Evolutionary conservation across 2,888 invertebrate species (phyloP).

Genomic region (Pristionchus fissidentatus): DNA sequence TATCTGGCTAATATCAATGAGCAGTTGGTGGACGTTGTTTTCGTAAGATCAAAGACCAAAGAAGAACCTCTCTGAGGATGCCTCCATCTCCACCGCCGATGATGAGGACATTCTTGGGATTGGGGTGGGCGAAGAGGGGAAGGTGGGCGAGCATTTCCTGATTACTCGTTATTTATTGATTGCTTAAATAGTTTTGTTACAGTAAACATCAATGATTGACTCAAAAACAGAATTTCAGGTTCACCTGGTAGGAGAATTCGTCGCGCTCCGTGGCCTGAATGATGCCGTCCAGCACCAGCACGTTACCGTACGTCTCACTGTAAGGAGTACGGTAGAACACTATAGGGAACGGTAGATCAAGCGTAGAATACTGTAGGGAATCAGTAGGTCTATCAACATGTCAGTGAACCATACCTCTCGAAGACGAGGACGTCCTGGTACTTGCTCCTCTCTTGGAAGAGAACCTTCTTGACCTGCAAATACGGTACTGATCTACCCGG

Average conservation of each 20-base stretch:
- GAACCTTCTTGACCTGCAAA: constrained; percentile 82
- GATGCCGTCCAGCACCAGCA: constrained; percentile 92
- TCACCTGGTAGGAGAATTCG: constrained; percentile 91
- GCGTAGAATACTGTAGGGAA: not conserved
- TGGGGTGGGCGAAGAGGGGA: constrained; percentile 90
- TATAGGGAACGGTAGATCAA: not conserved
- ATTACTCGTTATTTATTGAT: not conserved
- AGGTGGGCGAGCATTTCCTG: constrained; percentile 94
- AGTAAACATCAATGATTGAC: not conserved
- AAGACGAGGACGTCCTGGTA: constrained; percentile 89
- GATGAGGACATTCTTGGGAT: constrained; percentile 90
- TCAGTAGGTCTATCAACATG: not conserved
- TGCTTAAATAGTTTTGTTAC: not conserved
- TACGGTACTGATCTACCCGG: not conserved
- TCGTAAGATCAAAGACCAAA: not conserved
- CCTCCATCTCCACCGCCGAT: constrained; percentile 99
- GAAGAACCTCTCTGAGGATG: constrained; percentile 91
- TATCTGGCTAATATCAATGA: no score
- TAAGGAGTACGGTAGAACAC: constrained; percentile 54
- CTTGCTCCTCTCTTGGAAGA: constrained; percentile 86
- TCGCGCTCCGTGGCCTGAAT: constrained; percentile 96
- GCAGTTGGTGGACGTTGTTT: no score
- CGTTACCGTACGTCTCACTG: constrained; percentile 87
- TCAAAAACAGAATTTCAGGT: not conserved
- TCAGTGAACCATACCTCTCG: constrained; percentile 81